A percentile compares a stretch with the other conserved stretches of the same genome.
These are phyloP conservation scores for Sarcophilus harrisii DNA, from an alignment of 2,797 vertebrate genomes.

Conservation along the genomic window DNA sequence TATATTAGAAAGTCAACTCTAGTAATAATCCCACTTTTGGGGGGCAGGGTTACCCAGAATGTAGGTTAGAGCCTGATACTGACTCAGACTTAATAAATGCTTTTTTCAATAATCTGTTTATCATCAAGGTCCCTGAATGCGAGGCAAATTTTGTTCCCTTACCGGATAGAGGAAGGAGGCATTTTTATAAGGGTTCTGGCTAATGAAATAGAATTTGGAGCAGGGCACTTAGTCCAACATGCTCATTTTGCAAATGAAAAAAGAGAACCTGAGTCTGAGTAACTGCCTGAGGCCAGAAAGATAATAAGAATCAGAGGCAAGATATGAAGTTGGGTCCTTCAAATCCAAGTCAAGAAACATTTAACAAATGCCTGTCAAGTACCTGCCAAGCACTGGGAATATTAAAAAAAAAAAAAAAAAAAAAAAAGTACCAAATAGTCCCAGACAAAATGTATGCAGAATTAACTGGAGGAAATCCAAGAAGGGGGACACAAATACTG, in stretches of 20 bases:
- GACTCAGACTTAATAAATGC: neutral
- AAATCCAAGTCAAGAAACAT: neutral
- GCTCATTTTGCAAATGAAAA: neutral
- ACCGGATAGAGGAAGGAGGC: neutral
- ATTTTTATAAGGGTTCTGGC: neutral
- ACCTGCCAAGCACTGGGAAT: neutral
- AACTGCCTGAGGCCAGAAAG: neutral
- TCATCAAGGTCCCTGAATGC: neutral
- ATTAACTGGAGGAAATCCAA: neutral
- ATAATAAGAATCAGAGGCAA: neutral
- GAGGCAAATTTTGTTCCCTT: neutral
- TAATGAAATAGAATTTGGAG: neutral
- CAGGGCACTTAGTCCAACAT: neutral
- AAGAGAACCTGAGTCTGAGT: neutral
- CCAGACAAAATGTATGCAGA: neutral
- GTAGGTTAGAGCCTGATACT: too few species aligned
- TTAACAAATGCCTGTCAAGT: neutral
- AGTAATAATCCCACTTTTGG: too few species aligned
- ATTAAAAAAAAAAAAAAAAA: neutral
- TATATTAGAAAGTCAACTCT: neutral
- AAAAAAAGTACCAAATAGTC: neutral
- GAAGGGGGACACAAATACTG: neutral
- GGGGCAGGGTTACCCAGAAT: too few species aligned
- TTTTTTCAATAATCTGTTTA: neutral
- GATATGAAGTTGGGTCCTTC: neutral